Conservation (phyloP, 2,113 vertebrate genomes). For the Nettapus auritus region DNA sequence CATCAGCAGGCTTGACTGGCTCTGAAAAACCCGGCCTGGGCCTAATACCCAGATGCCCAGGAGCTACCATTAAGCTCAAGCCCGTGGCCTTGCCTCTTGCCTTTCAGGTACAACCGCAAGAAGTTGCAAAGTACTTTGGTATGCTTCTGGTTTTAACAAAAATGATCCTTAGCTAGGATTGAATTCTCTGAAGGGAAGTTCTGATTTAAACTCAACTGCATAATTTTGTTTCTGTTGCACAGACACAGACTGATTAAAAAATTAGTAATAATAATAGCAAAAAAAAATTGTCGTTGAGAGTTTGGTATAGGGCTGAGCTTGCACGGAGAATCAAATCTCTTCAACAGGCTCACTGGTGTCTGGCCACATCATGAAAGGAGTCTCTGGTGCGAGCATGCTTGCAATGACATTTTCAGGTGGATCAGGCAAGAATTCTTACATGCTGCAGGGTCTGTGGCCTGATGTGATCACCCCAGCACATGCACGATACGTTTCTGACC, state of each 20-base stretch:
- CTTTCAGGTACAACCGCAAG: not conserved
- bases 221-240: not conserved
- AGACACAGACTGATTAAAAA: not conserved
- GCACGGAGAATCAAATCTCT: not conserved
- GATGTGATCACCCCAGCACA: fast-evolving
- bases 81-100: not conserved
- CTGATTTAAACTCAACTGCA: not conserved
- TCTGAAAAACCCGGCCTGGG: not conserved
- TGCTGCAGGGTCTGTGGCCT: not conserved
- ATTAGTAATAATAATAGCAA: too few relatives aligned
- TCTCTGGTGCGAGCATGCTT: not conserved
- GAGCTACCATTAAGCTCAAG: not conserved
- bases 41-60: not conserved
- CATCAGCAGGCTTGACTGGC: not conserved
- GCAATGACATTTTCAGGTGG: not conserved
- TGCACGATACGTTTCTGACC: fast-evolving
- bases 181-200: not conserved
- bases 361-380: not conserved
- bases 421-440: not conserved
- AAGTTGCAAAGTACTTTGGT: not conserved
- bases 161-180: not conserved
- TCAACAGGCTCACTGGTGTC: not conserved
- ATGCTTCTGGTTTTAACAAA: not conserved
- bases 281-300: not conserved
- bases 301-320: not conserved